Conservation (phyloP, 2,113 vertebrate genomes). For the Rhipidura dahli region DNA sequence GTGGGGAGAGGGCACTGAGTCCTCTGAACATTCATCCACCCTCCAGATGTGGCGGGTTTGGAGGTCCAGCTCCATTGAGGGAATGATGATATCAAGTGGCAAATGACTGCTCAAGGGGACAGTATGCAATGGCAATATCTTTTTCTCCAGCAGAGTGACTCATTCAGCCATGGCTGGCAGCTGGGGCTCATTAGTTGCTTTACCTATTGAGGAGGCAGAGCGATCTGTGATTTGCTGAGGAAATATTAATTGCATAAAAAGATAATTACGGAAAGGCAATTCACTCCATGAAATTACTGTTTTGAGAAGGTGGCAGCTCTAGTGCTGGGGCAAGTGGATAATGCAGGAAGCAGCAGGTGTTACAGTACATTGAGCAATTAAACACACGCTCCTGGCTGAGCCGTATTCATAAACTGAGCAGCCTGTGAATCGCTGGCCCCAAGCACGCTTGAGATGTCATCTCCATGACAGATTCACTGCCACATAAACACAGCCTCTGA, state of each 20-base stretch:
- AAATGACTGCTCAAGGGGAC: neutral
- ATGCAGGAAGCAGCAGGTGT: neutral
- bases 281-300: neutral
- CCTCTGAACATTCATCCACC: neutral
- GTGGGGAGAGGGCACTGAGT: fast-evolving
- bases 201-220: neutral
- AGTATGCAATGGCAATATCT: neutral
- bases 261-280: neutral
- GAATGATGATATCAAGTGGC: neutral
- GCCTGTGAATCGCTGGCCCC: neutral
- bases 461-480: neutral
- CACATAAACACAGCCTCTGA: neutral
- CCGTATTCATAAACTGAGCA: neutral
- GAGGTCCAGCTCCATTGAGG: neutral
- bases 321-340: slow-evolving; percentile 32
- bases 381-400: neutral
- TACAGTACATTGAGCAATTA: slow-evolving; percentile 36
- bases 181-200: neutral
- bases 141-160: slow-evolving; percentile 28
- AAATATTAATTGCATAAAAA: slow-evolving; percentile 38
- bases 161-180: neutral
- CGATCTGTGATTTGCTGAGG: neutral
- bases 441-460: neutral
- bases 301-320: neutral
- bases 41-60: neutral